Evolutionary conservation across 1,140 invertebrate genomes (phyloP).

Genomic region (Lepidostoma basale): DNA sequence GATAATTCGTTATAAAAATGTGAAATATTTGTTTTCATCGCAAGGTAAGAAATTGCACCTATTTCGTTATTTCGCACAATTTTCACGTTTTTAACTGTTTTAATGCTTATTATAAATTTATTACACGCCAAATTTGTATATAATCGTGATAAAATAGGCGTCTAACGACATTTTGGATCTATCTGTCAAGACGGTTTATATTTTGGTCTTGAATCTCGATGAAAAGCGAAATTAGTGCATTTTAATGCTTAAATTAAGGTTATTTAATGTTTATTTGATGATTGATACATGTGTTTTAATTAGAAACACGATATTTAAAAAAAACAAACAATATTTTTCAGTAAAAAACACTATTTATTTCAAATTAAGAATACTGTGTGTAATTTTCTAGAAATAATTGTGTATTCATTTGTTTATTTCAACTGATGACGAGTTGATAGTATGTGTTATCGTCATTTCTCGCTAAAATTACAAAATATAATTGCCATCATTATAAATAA

Average conservation of each 20-base stretch:
- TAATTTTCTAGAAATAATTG: too few species aligned
- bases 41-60: slow-evolving; percentile 16
- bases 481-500: too few species aligned
- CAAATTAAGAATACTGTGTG: too few species aligned
- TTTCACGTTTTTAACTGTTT: neutral
- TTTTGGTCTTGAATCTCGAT: neutral
- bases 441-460: too few species aligned
- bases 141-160: neutral
- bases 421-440: too few species aligned
- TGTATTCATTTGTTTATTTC: too few species aligned
- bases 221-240: neutral
- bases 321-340: too few species aligned
- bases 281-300: too few species aligned
- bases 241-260: neutral
- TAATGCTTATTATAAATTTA: neutral
- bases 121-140: neutral
- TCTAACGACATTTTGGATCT: neutral
- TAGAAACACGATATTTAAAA: too few species aligned
- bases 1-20: slow-evolving; percentile 12
- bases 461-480: too few species aligned
- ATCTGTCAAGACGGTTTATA: neutral
- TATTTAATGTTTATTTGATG: neutral
- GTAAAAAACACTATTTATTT: too few species aligned
- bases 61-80: neutral
- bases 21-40: slow-evolving; percentile 31